Conservation (phyloP, 2,888 invertebrate species). For the Limenitis camilla region DNA sequence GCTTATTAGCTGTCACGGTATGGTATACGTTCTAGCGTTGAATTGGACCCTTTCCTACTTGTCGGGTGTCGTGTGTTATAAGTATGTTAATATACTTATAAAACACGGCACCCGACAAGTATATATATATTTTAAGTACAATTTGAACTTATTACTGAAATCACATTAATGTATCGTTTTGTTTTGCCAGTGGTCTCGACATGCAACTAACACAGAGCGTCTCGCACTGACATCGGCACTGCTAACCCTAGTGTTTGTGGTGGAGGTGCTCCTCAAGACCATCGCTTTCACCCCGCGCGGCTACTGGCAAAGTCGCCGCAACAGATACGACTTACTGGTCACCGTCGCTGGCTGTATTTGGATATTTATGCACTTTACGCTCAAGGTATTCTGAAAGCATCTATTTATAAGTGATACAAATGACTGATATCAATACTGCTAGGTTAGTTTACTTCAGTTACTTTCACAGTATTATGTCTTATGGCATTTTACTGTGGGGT, state of each 20-base stretch:
- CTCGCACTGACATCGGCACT: constrained; percentile 91
- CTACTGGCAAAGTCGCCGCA: constrained; percentile 98
- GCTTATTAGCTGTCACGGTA: constrained; percentile 92
- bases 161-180: too few relatives aligned
- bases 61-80: too few relatives aligned
- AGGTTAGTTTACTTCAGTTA: too few relatives aligned
- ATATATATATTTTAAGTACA: too few relatives aligned
- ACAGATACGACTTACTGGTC: constrained; percentile 97
- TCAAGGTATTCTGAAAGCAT: constrained; percentile 74
- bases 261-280: constrained; percentile 98
- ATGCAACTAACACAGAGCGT: constrained; percentile 84
- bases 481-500: too few relatives aligned
- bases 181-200: constrained; percentile 85
- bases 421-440: too few relatives aligned
- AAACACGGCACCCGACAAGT: too few relatives aligned
- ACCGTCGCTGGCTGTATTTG: constrained; percentile 97
- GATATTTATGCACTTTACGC: constrained; percentile 94
- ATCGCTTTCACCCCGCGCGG: constrained; percentile 98
- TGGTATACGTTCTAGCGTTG: constrained; percentile 33
- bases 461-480: too few relatives aligned
- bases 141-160: too few relatives aligned
- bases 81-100: too few relatives aligned
- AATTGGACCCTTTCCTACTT: too few relatives aligned
- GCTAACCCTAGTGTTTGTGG: constrained; percentile 93
- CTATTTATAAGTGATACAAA: too few relatives aligned